Evolutionary conservation across 2,797 vertebrate species (phyloP), one percentile per base, ranked within the genome.

Genomic region (Acrossocheilus fasciatus): DNA sequence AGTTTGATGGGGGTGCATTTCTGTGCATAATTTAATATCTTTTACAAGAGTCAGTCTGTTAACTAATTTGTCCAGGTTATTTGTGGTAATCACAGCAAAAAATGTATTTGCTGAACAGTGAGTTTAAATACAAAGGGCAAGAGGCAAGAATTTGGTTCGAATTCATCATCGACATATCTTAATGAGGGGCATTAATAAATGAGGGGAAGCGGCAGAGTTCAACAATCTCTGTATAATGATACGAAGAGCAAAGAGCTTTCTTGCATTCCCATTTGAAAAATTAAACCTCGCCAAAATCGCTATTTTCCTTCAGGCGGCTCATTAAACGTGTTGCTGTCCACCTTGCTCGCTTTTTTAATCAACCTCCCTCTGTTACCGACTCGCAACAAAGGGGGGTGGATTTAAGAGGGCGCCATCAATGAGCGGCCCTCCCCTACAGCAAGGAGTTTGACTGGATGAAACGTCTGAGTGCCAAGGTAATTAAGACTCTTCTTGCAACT

Each of bases 121-220:
- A 81, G 68, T 50, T 86, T 39, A 70, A 34, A 79, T 30, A 78
- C 50, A 18, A 57, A 57, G 83, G 50, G 14, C 84, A 86, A 85
- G 23, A 43, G 45, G 23, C 54, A 75, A 59, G 75, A 85, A 59
- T 69, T 74, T 47, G 11, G 18, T 12, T 41, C 82, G 68, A 82
- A 80, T 69, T 74, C 78, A 14, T 73, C 50, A 82, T 81, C 41
- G 17, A 39, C 39, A 30, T 45, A 87, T 77, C 62, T 68, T 78
- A 90, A 88, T 81, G 78, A 86, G 86, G 81, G 26, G 15, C 84
- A 76, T 85, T 87, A 89, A 86, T 81, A 88, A 90, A 87, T 68
- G 66, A 89, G 82, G 52, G 82, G 17, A 77, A 41, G 74, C 69
- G 34, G 59, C 36, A 80, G 41, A 81, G 77, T 80, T 86, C 68